Conservation (phyloP, 1,140 invertebrate species). For the Sinella curviseta region DNA sequence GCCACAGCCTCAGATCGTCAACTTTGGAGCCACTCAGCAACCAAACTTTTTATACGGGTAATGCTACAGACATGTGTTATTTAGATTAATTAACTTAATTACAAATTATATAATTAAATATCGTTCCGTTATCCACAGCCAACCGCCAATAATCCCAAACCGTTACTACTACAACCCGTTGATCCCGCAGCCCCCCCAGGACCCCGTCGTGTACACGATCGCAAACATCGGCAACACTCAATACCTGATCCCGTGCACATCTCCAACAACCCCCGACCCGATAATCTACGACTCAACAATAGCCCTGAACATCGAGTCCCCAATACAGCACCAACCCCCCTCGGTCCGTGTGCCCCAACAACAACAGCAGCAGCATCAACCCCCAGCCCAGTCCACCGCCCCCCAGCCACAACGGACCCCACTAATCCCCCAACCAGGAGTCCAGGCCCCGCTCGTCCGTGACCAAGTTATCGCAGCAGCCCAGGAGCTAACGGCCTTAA, state of each 20-base stretch:
- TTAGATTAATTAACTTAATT: too few relatives aligned
- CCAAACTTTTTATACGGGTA: too few relatives aligned
- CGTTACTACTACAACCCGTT: conserved; percentile 22
- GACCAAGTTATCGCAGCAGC: neutral
- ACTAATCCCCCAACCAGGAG: neutral
- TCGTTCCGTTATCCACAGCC: too few relatives aligned
- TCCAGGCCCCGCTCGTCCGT: neutral
- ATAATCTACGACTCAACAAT: neutral
- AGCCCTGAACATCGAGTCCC: neutral
- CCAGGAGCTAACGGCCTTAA: neutral
- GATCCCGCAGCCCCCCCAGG: neutral
- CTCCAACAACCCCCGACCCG: neutral
- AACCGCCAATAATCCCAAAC: too few relatives aligned
- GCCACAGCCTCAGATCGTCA: neutral
- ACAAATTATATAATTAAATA: too few relatives aligned
- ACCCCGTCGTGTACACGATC: neutral
- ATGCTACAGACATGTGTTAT: too few relatives aligned
- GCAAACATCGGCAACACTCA: neutral
- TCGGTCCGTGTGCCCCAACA: neutral
- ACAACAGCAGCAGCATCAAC: neutral
- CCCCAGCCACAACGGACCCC: neutral
- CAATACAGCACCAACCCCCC: neutral
- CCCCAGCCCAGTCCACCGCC: neutral
- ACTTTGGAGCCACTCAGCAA: neutral
- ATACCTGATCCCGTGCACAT: neutral